Evolutionary conservation across 2,113 vertebrate species (phyloP).

Genomic region (Hippocampus barbouri): DNA sequence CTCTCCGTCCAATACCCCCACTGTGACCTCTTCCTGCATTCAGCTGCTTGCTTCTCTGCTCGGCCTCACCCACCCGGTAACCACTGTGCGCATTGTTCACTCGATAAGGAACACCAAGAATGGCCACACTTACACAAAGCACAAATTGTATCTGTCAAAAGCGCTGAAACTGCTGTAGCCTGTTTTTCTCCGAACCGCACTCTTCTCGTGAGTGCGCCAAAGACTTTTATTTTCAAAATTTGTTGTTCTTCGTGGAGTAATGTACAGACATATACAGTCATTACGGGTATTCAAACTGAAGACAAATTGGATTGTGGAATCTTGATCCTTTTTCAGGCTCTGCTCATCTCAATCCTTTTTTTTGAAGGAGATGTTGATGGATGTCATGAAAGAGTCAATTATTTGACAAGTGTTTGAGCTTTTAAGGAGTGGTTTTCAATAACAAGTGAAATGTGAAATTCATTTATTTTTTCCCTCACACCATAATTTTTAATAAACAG

Average conservation of each 20-base stretch:
- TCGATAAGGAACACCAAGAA: conserved; percentile 44
- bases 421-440: too few species aligned
- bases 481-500: too few species aligned
- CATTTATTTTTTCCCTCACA: too few species aligned
- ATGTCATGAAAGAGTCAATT: too few species aligned
- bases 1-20: conserved; percentile 34
- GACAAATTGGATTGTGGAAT: too few species aligned
- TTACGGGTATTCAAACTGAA: too few species aligned
- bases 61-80: conserved; percentile 26
- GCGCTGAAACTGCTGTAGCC: conserved; percentile 28
- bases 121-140: conserved; percentile 41
- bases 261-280: too few species aligned
- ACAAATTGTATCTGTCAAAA: conserved; percentile 27
- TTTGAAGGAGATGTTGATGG: too few species aligned
- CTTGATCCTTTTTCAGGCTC: too few species aligned
- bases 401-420: too few species aligned
- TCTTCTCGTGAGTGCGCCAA: not conserved
- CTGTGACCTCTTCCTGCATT: conserved; percentile 36
- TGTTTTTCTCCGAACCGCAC: conserved; percentile 31
- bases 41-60: conserved; percentile 27
- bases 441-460: too few species aligned
- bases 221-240: not conserved
- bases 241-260: not conserved
- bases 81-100: conserved; percentile 31
- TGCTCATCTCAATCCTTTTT: too few species aligned